Base-by-base conservation (phyloP, 2,113 vertebrate species). In the Xerus inauris region DNA sequence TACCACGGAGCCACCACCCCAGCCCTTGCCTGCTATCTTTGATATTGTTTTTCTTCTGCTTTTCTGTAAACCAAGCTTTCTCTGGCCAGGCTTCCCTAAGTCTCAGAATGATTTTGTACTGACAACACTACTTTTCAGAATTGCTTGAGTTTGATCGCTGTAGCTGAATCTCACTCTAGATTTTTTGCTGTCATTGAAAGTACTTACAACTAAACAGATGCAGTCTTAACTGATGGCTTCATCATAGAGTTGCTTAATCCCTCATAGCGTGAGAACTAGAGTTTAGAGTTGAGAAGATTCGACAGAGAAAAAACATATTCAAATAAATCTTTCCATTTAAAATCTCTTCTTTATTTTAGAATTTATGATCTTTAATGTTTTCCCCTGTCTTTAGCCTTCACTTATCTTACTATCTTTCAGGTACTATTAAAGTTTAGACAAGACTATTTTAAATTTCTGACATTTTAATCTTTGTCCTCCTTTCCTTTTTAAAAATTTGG, bases 401-500 rank as follows among this genome's bases (percentile, higher is more conserved):
- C 86, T 88, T 85, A 19, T 77, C 40, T 91, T 82, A n/a, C 35
- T 28, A 77, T 42, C n/a, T 93, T 96, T 69, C 14, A 91, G 13
- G 2, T 24, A 24, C 19, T 87, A 51, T 83, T 83, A 94, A 19
- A 82, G 87, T 88, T 94, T 79, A 76, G 14, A 47, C 19, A 26
- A 67, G 28, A 8, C 26, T 85, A 30, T 49, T 84, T 94, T 97
- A 92, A 91, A 80, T 93, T 93, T 24, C 22, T 87, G 42, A 91
- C 5, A 28, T 95, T 84, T 85, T 84, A 80, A 42, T 65, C 1
- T 95, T 73, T 83, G 7, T 6, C 12, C 38, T 75, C 80, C 1
- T 57, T 86, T 22, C 67, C 32, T 9, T 93, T 86, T 88, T 73
- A 40, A 51, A 75, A 93, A 59, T 81, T 93, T 80, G 90, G 45